Percentiles rank a stretch among this genome's conserved stretches.
phyloP scores from a whole-genome alignment of 2,797 vertebrate genomes.

The Trematomus bernacchii region DNA sequence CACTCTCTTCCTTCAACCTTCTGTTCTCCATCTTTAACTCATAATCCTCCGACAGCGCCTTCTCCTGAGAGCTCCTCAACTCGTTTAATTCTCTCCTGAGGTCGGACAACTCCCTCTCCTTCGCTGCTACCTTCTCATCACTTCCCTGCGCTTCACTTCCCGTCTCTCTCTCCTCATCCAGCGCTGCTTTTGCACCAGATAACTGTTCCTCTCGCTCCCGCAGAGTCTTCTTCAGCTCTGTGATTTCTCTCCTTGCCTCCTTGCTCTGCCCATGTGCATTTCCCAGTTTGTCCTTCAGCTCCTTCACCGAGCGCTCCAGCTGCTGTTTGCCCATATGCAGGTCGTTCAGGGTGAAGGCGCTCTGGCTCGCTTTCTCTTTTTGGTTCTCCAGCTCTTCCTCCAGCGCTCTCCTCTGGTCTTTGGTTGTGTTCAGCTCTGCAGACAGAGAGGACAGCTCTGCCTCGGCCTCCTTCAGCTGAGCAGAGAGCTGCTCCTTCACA shows the following conservation, averaged over 20 bases:
- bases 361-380: constrained; percentile 88
- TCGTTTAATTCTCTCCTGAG: constrained; percentile 85
- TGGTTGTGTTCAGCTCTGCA: constrained; percentile 82
- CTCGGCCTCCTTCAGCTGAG: constrained; percentile 87
- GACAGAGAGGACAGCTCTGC: constrained; percentile 78
- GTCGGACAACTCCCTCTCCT: constrained; percentile 84
- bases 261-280: constrained; percentile 82
- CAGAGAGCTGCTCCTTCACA: constrained; percentile 91
- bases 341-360: constrained; percentile 89
- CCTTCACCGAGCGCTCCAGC: constrained; percentile 85
- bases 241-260: constrained; percentile 81
- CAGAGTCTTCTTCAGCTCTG: constrained; percentile 82
- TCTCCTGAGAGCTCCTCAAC: constrained; percentile 83
- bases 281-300: constrained; percentile 87
- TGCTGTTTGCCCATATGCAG: constrained; percentile 90
- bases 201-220: constrained; percentile 86
- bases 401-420: constrained; percentile 84
- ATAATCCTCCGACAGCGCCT: constrained; percentile 85
- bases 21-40: constrained; percentile 90
- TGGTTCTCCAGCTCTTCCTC: constrained; percentile 85
- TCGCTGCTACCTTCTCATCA: constrained; percentile 75
- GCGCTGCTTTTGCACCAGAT: constrained; percentile 68
- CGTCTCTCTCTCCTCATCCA: constrained; percentile 65
- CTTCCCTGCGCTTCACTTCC: constrained; percentile 56
- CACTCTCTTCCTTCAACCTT: constrained; percentile 78